Percentiles rank a stretch among this genome's conserved stretches.
Evolutionary conservation across 2,113 vertebrate genomes (phyloP).

Genomic region (Acanthisitta chloris): DNA sequence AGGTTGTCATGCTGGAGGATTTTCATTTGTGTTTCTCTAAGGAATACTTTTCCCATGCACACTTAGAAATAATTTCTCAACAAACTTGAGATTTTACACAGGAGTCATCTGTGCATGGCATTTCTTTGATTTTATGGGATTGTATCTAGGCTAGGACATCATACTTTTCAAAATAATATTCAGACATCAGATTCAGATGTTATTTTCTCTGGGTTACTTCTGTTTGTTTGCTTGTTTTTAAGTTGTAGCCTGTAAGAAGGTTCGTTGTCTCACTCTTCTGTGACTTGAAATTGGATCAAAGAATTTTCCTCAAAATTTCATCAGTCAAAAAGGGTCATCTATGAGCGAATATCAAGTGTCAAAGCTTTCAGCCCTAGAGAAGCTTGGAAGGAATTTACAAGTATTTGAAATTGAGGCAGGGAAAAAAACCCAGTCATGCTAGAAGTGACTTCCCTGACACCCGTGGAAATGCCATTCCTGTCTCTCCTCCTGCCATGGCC

Average conservation of each 20-base stretch:
- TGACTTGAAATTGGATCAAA: neutral
- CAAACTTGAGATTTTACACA: neutral
- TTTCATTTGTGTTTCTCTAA: neutral
- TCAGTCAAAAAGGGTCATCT: neutral
- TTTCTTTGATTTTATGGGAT: neutral
- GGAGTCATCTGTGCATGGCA: neutral
- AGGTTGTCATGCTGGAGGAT: accelerated
- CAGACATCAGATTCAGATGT: neutral
- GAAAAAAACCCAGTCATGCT: neutral
- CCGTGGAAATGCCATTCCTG: neutral
- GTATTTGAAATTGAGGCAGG: neutral
- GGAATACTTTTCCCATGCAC: neutral
- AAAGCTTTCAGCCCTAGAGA: neutral
- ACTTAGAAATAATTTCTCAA: neutral
- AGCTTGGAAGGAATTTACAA: neutral
- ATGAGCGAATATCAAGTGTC: neutral
- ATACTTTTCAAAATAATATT: neutral
- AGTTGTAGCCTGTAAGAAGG: neutral
- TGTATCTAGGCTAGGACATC: neutral
- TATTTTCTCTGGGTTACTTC: neutral
- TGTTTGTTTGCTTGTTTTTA: neutral
- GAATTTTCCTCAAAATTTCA: neutral
- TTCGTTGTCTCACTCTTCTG: neutral
- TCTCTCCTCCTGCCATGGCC: neutral
- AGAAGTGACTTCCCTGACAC: neutral